Percentiles rank a stretch among this genome's conserved stretches.
These are phyloP conservation scores for Zosterops pallidus DNA, from an alignment of 2,113 vertebrate genomes.

Conservation along the genomic window DNA sequence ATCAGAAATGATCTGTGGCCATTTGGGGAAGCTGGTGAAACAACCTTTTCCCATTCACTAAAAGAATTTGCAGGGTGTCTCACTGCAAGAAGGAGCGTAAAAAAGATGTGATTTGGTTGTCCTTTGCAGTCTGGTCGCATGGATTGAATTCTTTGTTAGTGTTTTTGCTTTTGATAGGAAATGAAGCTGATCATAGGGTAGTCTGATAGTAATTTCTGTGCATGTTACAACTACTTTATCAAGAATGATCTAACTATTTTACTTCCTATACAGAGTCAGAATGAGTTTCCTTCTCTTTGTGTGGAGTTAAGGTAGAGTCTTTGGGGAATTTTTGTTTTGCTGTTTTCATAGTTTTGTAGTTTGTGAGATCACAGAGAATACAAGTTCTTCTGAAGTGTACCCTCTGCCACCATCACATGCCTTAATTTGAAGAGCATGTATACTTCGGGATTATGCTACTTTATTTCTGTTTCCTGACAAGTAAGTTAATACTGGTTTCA, in stretches of 20 bases:
- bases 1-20: background rate
- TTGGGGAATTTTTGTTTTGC: background rate
- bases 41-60: background rate
- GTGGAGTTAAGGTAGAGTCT: background rate
- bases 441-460: background rate
- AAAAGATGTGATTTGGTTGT: background rate
- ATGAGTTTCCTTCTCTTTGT: background rate
- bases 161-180: background rate
- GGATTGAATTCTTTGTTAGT: background rate
- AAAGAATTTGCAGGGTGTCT: background rate
- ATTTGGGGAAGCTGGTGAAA: background rate
- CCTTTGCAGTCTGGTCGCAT: background rate
- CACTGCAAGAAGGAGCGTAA: background rate
- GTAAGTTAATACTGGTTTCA: background rate
- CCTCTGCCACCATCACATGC: background rate
- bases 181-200: background rate
- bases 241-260: background rate
- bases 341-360: background rate
- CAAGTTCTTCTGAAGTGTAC: background rate
- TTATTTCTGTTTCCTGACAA: background rate
- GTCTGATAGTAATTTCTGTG: background rate
- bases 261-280: background rate
- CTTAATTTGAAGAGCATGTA: background rate
- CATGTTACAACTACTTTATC: background rate
- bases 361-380: background rate